Percentiles rank a stretch among this genome's conserved stretches.
Evolutionary conservation across 2,797 vertebrate species (phyloP).

Genomic region (Pangasius sanitwongsei): DNA sequence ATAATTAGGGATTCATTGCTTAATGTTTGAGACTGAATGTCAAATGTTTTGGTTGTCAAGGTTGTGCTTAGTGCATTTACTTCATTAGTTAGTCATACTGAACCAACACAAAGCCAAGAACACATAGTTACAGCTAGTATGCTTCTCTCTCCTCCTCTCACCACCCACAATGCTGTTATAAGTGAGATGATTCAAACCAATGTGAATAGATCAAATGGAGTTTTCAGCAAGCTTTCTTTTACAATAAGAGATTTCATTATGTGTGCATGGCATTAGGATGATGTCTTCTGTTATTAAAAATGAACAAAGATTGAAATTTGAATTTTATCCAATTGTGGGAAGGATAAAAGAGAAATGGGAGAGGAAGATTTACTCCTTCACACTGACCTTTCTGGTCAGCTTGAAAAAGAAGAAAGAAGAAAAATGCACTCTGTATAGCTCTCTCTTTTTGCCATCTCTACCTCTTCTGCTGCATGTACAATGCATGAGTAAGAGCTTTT

Average conservation of each 20-base stretch:
- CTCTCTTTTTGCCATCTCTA: conserved; percentile 58
- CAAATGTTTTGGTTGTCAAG: conserved; percentile 35
- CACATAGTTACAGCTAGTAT: conserved; percentile 74
- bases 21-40: conserved; percentile 41
- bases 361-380: background rate
- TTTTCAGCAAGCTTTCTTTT: conserved; percentile 48
- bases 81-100: conserved; percentile 63
- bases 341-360: conserved; percentile 33
- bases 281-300: background rate
- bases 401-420: conserved; percentile 40
- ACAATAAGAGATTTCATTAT: conserved; percentile 16
- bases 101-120: conserved; percentile 66
- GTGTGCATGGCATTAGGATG: background rate
- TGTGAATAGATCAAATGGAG: conserved; percentile 35
- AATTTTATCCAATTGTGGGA: background rate
- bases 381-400: background rate
- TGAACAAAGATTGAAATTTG: background rate
- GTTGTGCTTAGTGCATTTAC: conserved; percentile 51
- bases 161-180: conserved; percentile 64
- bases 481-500: conserved; percentile 65
- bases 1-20: background rate
- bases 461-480: conserved; percentile 59
- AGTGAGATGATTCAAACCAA: conserved; percentile 46
- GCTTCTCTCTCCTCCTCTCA: conserved; percentile 67
- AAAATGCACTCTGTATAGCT: conserved; percentile 44